Evolutionary conservation across 2,888 invertebrate species (phyloP), one percentile per base, ranked within the genome.

Genomic region (Phyto melanocephala): DNA sequence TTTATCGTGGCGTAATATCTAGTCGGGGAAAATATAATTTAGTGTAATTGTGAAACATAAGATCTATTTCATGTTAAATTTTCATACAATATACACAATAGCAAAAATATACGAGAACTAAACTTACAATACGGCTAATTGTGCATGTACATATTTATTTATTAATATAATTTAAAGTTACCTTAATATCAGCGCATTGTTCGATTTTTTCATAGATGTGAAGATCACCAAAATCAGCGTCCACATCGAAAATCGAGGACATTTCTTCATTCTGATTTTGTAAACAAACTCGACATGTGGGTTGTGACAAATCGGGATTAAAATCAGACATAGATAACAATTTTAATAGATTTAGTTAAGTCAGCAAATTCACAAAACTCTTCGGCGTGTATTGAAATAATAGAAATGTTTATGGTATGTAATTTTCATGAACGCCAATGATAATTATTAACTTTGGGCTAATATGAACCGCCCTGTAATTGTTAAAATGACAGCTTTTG

Each of bases 181-280:
- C 90, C 84, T 87, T 86, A 5, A 90, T 88, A 7, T 88, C 90
- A 15, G 88, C 87, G 72, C 90, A 89, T 24, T 84, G 85, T 81
- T 89, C 88, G 35, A 90, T 89, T 86, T 88, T 89, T 54, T 85
- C 83, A 52, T 60, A 70, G n/a, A 78, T 81, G 2, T 47, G 52
- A 10, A 79, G 56, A 65, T 58, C 60, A 45, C 17, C 7, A 40
- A 60, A 20, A 8, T 68, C 56, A 0, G 20, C 17, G 1, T 78
- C 70, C 40, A 74, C 6, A 2, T 88, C 88, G 40, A 86, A 89
- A 8, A 90, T 89, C 28, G 90, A 88, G 3, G 84, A 84, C 90
- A 90, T 88, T 45, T 71, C 40, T 45, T 87, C 85, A 1, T 75
- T 52, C 3, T 85, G 81, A 28, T 85, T 86, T 83, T 89, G 87